Evolutionary conservation across 2,113 vertebrate genomes (phyloP), one percentile per base, ranked within the genome.

Genomic region (Delphinapterus leucas): DNA sequence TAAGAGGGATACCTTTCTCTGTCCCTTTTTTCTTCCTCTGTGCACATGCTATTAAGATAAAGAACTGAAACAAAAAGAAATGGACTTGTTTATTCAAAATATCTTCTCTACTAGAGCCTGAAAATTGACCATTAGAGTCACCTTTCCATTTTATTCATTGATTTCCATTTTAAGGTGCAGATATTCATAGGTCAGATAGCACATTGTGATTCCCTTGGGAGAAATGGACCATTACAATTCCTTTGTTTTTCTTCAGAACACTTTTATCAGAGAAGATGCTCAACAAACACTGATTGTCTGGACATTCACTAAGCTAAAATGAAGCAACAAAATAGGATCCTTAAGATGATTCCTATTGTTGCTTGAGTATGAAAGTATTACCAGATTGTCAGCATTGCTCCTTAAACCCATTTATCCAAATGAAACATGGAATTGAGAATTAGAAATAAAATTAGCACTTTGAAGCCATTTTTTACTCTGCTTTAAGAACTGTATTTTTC

Each of bases 341-440:
- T 61, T 38, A n/a, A 8, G 41, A 71, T 95, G 87, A 95, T 80
- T 86, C 84, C 80, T 15, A n/a, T 15, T 33, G 61, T 47, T 82
- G 53, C 67, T 93, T 36, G 73, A 92, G 41, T 63, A 47, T 87
- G 89, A 31, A 71, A 8, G 47, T 96, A 47, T 76, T 86, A 94
- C 74, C 49, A 81, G 21, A 84, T 84, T 61, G 67, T 76, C 92
- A 76, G 73, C 80, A 7, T 65, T 74, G 63, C 58, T 89, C 49
- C 83, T 88, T 63, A 83, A 87, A 80, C 25, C n/a, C 44, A 71
- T 95, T 97, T 97, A 86, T 68, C 63, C 76, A 97, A 93, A 87
- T 90, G 73, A 93, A 93, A 80, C 36, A 71, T 49, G 88, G 93
- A 91, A 95, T 58, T 94, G 77, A 96, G 89, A 89, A 91, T 49